Base-by-base conservation (phyloP, 2,113 vertebrate species). In the Bothrops jararaca region DNA sequence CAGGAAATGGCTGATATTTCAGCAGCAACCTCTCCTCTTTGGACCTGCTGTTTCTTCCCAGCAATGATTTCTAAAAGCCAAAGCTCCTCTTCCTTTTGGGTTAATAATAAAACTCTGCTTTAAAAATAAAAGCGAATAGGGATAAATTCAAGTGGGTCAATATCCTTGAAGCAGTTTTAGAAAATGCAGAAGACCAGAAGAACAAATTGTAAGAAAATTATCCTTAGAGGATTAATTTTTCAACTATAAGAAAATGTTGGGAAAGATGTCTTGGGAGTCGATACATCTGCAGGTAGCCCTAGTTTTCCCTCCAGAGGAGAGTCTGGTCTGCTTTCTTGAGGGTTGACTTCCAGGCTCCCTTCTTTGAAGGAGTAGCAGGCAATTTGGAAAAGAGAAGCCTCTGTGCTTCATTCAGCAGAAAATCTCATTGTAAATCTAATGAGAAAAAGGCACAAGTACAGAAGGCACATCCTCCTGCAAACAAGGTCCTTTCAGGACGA, bases 401-500 rank as follows among this genome's bases (percentile, higher is more conserved):
- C 0, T 24, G 48, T 86, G 88, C 52, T 1, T 39, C 50, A 2
- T 2, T 86, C 88, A 86, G 89, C 3, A 0, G 90, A 91, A 0
- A 5, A 89, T 45, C 91, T 24, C 4, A 0, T 85, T 57, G 74
- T 89, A 12, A 53, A 6, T 91, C 92, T 96, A 93, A 26, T 34
- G 64, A 95, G 90, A 90, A 34, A 34, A 88, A 89, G 90, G 48
- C 1, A 15, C 89, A 92, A 93, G 92, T 89, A 80, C 0, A 50
- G 3, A 95, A 93, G 53, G 20, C 34, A 39, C 22, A 6, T 91
- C 26, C 87, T 0, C 85, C 87, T 86, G 93, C 91, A 94, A 94
- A 54, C 94, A 95, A 94, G 85, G 94, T 64, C 90, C 94, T 95
- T 85, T 93, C 23, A 91, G 95, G 96, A 94, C 94, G 96, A 96